Evolutionary conservation across 2,888 invertebrate species (phyloP), one percentile per base, ranked within the genome.

Genomic region (Cybosia mesomella): DNA sequence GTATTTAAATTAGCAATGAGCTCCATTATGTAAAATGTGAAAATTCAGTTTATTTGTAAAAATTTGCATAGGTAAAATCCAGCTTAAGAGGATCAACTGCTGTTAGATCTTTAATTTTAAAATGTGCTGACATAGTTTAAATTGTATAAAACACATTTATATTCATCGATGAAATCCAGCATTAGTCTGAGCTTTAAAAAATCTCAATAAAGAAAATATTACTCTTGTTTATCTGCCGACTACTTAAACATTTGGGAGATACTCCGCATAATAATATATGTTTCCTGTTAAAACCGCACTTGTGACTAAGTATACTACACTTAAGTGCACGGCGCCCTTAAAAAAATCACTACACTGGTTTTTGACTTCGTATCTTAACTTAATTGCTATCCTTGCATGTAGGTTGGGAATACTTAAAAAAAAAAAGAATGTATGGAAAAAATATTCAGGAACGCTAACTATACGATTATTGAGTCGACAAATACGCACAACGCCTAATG

Each of bases 241-340:
- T 32, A 53, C 61, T 62, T 62, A 7, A 62, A 62, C 7, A 62
- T n/a, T 53, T 3, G 32, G 1, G n/a, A 49, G 32, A 49, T 21
- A 32, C 49, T 61, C n/a, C n/a, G 11, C 21, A 49, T 2, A 49
- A n/a, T 49, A n/a, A n/a, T 49, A n/a, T n/a, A 21, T n/a, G 55
- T 15, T 60, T 32, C 49, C 49, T 7, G 28, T 62, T 62, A 49
- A 5, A 60, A 28, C 61, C 28, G n/a, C 61, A 49, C 49, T 61
- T 61, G 49, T 28, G 28, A 49, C 28, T 32, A 18, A 32, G 28
- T n/a, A 49, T n/a, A 13, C 53, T 59, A 39, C 39, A 39, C 39
- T 59, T 62, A 62, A 62, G 61, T 62, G 32, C 8, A 53, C 32
- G 53, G 61, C 61, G 7, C 49, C 53, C n/a, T 53, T n/a, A 32